Conservation (phyloP, 2,113 vertebrate species). For the Oryzias melastigma region DNA sequence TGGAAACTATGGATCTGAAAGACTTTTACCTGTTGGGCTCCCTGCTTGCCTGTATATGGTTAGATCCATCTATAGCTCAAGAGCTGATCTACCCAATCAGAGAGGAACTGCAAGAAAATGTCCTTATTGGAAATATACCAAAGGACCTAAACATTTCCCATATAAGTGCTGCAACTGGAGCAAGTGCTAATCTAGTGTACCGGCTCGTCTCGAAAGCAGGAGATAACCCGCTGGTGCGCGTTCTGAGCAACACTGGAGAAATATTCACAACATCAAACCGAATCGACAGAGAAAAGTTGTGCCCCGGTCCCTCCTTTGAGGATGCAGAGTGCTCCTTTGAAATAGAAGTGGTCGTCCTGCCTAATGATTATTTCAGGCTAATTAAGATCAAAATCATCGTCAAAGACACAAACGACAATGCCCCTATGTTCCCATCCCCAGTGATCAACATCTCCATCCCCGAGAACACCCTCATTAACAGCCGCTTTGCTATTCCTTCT, state of each 20-base stretch:
- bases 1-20: constrained; percentile 92
- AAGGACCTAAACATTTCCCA: constrained; percentile 99
- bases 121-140: constrained; percentile 99
- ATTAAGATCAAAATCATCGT: constrained; percentile 99
- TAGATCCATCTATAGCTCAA: constrained; percentile 96
- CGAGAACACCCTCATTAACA: constrained; percentile 98
- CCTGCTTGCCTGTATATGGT: constrained; percentile 92
- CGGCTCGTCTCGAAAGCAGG: constrained; percentile 97
- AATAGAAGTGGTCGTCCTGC: constrained; percentile 98
- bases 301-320: constrained; percentile 89
- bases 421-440: constrained; percentile 97
- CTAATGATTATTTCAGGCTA: constrained; percentile 98
- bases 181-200: constrained; percentile 94
- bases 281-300: constrained; percentile 97
- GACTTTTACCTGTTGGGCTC: constrained; percentile 98
- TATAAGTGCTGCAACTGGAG: constrained; percentile 91
- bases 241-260: constrained; percentile 94
- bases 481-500: constrained; percentile 95
- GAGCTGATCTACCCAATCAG: constrained; percentile 98
- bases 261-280: constrained; percentile 97
- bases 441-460: constrained; percentile 99
- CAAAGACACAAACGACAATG: constrained; percentile 98
- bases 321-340: constrained; percentile 98
- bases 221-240: constrained; percentile 94
- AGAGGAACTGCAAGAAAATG: constrained; percentile 97